Evolutionary conservation across 2,797 vertebrate species (phyloP).

Genomic region (Gallirallus australis): DNA sequence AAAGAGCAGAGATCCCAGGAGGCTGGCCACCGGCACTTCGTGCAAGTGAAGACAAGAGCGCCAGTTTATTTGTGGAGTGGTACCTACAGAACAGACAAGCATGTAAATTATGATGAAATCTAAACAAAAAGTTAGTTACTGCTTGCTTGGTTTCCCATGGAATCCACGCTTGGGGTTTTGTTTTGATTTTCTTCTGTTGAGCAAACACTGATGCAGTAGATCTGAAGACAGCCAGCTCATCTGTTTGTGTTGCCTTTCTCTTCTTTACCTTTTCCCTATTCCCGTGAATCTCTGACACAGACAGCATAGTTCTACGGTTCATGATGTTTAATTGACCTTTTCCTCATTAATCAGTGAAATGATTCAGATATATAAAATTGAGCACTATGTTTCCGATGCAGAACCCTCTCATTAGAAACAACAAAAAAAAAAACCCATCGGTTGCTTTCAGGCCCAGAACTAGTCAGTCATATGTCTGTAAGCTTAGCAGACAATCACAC

Average conservation of each 20-base stretch:
- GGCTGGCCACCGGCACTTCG: accelerated
- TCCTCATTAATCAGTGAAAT: not conserved
- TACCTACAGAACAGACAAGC: not conserved
- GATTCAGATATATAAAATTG: not conserved
- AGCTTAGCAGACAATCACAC: not conserved
- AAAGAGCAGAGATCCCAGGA: not conserved
- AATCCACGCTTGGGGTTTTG: not conserved
- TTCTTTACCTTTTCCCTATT: not conserved
- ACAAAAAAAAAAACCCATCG: not conserved
- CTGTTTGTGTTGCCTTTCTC: slow-evolving; percentile 10
- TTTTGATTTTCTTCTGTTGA: slow-evolving; percentile 7
- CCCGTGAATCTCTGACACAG: not conserved
- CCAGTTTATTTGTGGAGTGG: not conserved
- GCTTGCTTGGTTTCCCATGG: not conserved
- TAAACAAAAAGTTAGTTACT: not conserved
- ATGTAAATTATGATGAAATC: not conserved
- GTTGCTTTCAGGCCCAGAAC: not conserved
- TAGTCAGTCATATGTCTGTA: not conserved
- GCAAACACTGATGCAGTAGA: not conserved
- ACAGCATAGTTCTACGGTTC: not conserved
- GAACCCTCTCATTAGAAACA: not conserved
- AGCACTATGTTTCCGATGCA: not conserved
- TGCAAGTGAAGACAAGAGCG: not conserved
- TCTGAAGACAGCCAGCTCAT: not conserved
- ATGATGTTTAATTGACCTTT: not conserved